phyloP scores from a whole-genome alignment of 1,140 invertebrate species.

The Trichogramma pretiosum region DNA sequence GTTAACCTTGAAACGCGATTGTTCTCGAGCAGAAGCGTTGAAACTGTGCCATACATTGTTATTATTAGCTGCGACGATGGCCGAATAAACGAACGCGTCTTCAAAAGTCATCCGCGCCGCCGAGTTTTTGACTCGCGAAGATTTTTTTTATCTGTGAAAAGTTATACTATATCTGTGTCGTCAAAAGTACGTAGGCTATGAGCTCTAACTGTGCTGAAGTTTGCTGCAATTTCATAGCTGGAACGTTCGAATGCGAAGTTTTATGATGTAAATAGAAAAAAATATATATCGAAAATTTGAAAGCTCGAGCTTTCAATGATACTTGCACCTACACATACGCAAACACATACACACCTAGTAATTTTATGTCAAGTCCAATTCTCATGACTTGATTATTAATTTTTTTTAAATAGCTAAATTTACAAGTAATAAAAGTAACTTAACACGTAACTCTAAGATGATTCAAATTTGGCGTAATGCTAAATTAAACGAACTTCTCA shows the following conservation, averaged over 20 bases:
- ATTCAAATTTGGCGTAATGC: neutral
- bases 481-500: constrained; percentile 1
- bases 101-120: no score
- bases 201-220: no score
- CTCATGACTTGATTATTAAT: neutral
- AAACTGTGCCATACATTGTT: constrained; percentile 18
- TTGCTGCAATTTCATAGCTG: constrained; percentile 9
- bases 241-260: neutral
- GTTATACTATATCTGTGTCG: no score
- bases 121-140: no score
- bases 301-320: neutral
- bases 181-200: no score
- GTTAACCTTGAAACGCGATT: no score
- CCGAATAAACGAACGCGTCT: no score
- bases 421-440: neutral
- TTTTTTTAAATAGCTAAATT: neutral
- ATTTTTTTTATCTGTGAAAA: no score
- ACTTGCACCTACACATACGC: no score
- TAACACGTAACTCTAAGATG: constrained; percentile 3
- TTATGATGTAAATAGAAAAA: constrained; percentile 14
- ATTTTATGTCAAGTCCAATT: no score
- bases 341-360: no score
- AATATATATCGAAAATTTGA: constrained; percentile 9
- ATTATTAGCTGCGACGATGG: constrained; percentile 18
- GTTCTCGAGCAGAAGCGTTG: constrained; percentile 10